phyloP scores from a whole-genome alignment of 2,888 invertebrate genomes.

The Frankliniella intonsa region DNA sequence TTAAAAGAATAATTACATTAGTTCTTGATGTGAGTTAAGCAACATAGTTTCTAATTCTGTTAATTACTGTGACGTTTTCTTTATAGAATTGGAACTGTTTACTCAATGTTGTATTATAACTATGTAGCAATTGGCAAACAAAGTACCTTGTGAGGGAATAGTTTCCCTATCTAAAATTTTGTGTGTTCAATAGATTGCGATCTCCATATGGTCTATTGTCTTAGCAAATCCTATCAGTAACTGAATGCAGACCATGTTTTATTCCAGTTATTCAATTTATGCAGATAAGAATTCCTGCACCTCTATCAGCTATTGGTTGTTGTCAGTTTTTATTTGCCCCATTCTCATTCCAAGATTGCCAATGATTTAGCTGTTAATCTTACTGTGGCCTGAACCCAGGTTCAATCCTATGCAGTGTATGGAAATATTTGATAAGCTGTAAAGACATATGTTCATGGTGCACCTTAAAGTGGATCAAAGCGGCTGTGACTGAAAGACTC shows the following conservation, averaged over 20 bases:
- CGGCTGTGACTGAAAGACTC: slow-evolving; percentile 26
- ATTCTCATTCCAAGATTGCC: slow-evolving; percentile 22
- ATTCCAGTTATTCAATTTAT: background rate
- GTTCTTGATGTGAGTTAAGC: background rate
- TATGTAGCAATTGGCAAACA: slow-evolving; percentile 20
- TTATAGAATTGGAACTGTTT: background rate
- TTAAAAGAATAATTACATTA: background rate
- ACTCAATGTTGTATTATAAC: background rate
- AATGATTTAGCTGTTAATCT: background rate
- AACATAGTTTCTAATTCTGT: background rate
- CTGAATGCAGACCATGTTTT: background rate
- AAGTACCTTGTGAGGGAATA: slow-evolving; percentile 4
- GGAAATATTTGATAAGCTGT: background rate
- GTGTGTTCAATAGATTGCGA: slow-evolving; percentile 26
- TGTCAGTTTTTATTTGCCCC: slow-evolving; percentile 20
- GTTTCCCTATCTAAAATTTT: slow-evolving; percentile 3
- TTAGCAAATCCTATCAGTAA: background rate
- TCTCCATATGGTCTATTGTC: slow-evolving; percentile 8
- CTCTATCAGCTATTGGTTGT: background rate
- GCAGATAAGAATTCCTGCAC: background rate
- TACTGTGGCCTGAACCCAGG: background rate
- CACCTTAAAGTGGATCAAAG: background rate
- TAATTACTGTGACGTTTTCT: too few species aligned
- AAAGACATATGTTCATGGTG: background rate
- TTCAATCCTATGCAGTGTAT: background rate